A percentile compares a stretch with the other conserved stretches of the same genome.
These are phyloP conservation scores for Heliothis subflexa DNA, from an alignment of 1,140 invertebrate species.

Conservation along the genomic window DNA sequence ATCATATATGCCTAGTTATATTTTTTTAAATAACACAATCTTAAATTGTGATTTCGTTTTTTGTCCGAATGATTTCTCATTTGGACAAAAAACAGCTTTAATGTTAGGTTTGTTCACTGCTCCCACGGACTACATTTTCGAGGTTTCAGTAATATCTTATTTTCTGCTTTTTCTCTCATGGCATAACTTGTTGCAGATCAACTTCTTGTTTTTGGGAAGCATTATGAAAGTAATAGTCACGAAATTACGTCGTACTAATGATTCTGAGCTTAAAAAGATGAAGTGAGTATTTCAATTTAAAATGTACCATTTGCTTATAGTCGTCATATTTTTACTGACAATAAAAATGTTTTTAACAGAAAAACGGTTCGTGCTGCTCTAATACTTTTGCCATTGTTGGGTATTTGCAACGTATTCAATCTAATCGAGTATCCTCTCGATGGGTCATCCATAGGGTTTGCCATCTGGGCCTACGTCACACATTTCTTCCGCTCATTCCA, in stretches of 20 bases:
- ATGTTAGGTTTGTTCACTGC: no score
- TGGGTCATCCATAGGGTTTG: slow-evolving; percentile 90
- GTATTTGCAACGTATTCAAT: slow-evolving; percentile 92
- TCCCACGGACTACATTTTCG: no score
- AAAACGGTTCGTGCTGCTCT: slow-evolving; percentile 93
- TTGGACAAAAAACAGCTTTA: no score
- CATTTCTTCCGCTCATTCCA: slow-evolving; percentile 95
- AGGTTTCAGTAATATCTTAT: no score
- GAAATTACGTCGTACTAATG: background rate
- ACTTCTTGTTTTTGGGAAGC: background rate
- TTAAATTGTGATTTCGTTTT: no score
- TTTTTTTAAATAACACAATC: no score
- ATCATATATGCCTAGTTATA: no score
- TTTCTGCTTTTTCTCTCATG: no score
- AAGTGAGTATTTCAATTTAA: slow-evolving; percentile 17
- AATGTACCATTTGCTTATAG: background rate
- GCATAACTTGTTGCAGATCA: background rate
- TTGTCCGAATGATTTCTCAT: no score
- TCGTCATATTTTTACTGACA: background rate
- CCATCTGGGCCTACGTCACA: slow-evolving; percentile 92
- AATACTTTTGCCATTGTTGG: slow-evolving; percentile 93
- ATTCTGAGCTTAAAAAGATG: slow-evolving; percentile 31
- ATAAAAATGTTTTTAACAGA: slow-evolving; percentile 76
- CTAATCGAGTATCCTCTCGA: slow-evolving; percentile 90
- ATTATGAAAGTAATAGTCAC: slow-evolving; percentile 1